phyloP scores from a whole-genome alignment of 2,797 vertebrate species.

The Coranthus polyacanthus region DNA sequence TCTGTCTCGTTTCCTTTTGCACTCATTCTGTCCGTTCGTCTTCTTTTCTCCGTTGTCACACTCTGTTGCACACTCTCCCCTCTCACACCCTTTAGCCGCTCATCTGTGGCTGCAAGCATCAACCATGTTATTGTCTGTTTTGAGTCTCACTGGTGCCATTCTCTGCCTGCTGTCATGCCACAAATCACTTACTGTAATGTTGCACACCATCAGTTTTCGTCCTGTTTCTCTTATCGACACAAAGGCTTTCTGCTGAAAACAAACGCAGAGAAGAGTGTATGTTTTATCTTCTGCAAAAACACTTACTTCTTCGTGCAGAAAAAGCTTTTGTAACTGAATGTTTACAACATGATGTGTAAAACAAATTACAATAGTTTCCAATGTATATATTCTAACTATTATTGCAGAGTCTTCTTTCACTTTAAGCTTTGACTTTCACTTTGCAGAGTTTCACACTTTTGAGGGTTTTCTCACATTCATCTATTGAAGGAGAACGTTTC shows the following conservation, averaged over 20 bases:
- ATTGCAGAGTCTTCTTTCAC: background rate
- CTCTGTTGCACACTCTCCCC: slow-evolving; percentile 46
- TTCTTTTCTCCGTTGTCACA: slow-evolving; percentile 33
- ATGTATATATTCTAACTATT: background rate
- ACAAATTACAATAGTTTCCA: background rate
- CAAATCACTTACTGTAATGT: slow-evolving; percentile 35
- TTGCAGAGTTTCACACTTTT: no score
- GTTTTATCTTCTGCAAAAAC: background rate
- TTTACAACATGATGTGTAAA: background rate
- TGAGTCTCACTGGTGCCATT: slow-evolving; percentile 48
- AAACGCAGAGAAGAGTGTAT: background rate
- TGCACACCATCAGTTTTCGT: slow-evolving; percentile 19
- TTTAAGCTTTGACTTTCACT: no score
- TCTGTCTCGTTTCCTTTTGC: slow-evolving; percentile 37
- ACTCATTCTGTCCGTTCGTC: slow-evolving; percentile 48
- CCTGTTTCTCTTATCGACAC: slow-evolving; percentile 1
- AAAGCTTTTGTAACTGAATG: no score
- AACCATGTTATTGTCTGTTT: slow-evolving; percentile 39
- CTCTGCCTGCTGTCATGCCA: slow-evolving; percentile 36
- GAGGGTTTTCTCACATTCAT: no score
- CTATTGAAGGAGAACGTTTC: no score
- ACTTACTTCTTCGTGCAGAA: no score
- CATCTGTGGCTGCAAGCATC: slow-evolving; percentile 51
- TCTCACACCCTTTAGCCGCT: slow-evolving; percentile 47
- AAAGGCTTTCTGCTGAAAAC: slow-evolving; percentile 9